Evolutionary conservation across 2,888 invertebrate species (phyloP), one percentile per base, ranked within the genome.

Genomic region (Amphipoea lucens): DNA sequence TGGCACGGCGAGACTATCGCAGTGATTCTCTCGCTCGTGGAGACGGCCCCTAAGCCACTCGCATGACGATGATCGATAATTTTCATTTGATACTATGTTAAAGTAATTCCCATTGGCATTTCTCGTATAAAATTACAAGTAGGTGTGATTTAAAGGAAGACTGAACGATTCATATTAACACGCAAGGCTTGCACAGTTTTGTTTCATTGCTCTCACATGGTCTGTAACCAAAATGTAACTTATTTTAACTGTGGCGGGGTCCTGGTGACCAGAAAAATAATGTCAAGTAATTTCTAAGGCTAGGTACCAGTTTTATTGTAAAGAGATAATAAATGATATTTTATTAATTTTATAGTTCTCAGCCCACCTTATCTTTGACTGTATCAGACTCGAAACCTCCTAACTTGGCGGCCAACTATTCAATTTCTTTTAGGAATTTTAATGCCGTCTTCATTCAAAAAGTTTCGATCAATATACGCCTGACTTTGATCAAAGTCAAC

Each of bases 401-500:
- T 2, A 45, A 45, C 36, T 40, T 40, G 4, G 63, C 45, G 11
- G n/a, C n/a, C 1, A 45, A 12, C 29, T 23, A 29, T 51, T 40
- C 7, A 14, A 68, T 14, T 76, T n/a, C 17, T 68, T 51, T 51
- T 5, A 17, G 48, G 36, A 71, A 76, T 12, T 7, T n/a, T 4
- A 74, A 74, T 45, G n/a, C 65, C 0, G 20, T 63, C 7, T 68
- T 42, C 14, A 74, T 63, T 68, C 7, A 12, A 71, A 69, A 80
- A 66, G 12, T 12, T 20, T 40, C 1, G 1, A 54, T 68, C 45
- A 68, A 68, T 67, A 62, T 1, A 40, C 60, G 29, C 23, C 70
- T 78, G 68, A 78, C 78, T 63, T 82, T 82, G 65, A 48, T 66
- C 65, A 73, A 78, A 23, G 81, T 70, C 60, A 20, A 29, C 60